A percentile compares a stretch with the other conserved stretches of the same genome.
These are phyloP conservation scores for Hylaeus anthracinus DNA, from an alignment of 1,140 invertebrate species.

Conservation along the genomic window DNA sequence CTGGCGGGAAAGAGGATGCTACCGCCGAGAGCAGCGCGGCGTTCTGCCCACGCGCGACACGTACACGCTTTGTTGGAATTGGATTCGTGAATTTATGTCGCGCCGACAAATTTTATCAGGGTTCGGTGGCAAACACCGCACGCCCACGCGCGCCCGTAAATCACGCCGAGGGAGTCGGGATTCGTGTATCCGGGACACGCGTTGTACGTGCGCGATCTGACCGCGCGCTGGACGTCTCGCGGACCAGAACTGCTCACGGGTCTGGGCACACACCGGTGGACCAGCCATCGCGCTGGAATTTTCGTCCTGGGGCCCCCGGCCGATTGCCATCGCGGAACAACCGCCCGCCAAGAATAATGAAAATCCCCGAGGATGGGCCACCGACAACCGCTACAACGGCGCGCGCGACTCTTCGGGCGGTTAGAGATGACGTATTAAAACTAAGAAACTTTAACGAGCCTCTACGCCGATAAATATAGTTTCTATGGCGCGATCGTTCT, in stretches of 20 bases:
- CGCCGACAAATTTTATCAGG: slow-evolving; percentile 80
- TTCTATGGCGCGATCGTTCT: too few species aligned
- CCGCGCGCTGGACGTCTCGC: slow-evolving; percentile 1
- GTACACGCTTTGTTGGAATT: slow-evolving; percentile 71
- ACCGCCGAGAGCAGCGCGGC: slow-evolving; percentile 30
- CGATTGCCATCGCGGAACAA: slow-evolving; percentile 24
- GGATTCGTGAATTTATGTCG: slow-evolving; percentile 80
- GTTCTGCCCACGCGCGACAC: slow-evolving; percentile 67
- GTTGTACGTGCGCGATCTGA: slow-evolving; percentile 25
- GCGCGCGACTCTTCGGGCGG: too few species aligned
- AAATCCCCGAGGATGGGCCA: neutral
- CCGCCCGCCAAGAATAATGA: slow-evolving; percentile 15
- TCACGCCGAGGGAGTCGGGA: slow-evolving; percentile 61
- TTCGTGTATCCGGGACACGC: slow-evolving; percentile 34
- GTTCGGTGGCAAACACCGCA: slow-evolving; percentile 79
- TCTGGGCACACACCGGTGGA: too few species aligned
- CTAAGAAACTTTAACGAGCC: too few species aligned
- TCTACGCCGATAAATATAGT: too few species aligned
- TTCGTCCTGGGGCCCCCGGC: slow-evolving; percentile 14
- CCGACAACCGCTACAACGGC: neutral
- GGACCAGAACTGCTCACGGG: neutral
- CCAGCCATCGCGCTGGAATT: slow-evolving; percentile 14
- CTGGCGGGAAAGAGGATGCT: slow-evolving; percentile 25
- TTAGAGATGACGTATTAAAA: too few species aligned
- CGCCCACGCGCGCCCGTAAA: slow-evolving; percentile 78